A percentile compares a stretch with the other conserved stretches of the same genome.
These are phyloP conservation scores for Zootermopsis nevadensis DNA, from an alignment of 2,888 invertebrate genomes.

Conservation along the genomic window DNA sequence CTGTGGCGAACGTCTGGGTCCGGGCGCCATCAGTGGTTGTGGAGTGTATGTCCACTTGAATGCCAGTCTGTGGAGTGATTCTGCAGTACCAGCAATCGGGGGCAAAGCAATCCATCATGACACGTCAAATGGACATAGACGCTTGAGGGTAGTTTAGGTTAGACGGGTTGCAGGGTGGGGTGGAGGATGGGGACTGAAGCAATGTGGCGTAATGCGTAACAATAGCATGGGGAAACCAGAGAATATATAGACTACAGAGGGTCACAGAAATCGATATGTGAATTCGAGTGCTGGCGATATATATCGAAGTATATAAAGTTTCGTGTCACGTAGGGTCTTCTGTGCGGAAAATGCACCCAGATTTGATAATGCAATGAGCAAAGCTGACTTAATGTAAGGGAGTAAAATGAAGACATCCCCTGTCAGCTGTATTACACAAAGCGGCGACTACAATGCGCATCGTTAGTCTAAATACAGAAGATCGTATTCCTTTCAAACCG, in stretches of 20 bases:
- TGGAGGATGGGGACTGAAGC: not conserved
- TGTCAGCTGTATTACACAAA: too few relatives aligned
- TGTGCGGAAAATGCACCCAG: not conserved
- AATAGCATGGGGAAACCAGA: conserved; percentile 39
- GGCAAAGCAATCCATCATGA: conserved; percentile 40
- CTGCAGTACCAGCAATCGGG: conserved; percentile 11
- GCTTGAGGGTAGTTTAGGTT: conserved; percentile 36
- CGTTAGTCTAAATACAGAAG: too few relatives aligned
- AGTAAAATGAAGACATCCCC: not conserved
- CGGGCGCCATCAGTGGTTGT: too few relatives aligned
- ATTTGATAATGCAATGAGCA: not conserved
- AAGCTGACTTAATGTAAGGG: not conserved
- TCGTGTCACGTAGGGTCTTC: conserved; percentile 23
- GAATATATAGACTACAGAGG: not conserved
- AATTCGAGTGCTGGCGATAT: conserved; percentile 36
- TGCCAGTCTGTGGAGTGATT: not conserved
- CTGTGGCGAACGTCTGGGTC: too few relatives aligned
- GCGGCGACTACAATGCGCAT: too few relatives aligned
- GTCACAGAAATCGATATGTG: conserved; percentile 16
- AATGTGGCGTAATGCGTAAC: conserved; percentile 36
- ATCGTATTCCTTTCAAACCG: too few relatives aligned
- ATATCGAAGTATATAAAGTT: conserved; percentile 34
- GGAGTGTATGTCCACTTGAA: too few relatives aligned
- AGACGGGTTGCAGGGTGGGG: not conserved
- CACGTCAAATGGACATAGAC: conserved; percentile 37